These are phyloP conservation scores for Porites australiensis DNA, from an alignment of 64 coral and sea anemone genomes.

Conservation along the genomic window DNA sequence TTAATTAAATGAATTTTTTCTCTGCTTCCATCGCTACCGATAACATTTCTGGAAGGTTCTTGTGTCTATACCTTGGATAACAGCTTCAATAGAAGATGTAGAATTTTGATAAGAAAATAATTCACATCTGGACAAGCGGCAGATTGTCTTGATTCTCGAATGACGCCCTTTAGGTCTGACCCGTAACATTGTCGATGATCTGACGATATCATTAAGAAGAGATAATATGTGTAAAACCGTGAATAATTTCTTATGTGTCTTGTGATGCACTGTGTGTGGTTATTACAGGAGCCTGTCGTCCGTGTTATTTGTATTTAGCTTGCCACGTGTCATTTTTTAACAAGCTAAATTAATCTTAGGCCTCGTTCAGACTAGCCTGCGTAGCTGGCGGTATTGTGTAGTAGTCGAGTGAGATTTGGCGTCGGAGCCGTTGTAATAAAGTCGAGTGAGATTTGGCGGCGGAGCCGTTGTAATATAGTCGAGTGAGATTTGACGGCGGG, in stretches of 20 bases:
- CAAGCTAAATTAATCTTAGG: too few relatives aligned
- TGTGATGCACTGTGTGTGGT: background rate
- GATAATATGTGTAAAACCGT: background rate
- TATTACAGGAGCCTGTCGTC: background rate
- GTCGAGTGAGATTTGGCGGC: too few relatives aligned
- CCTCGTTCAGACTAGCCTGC: too few relatives aligned
- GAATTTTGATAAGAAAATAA: background rate
- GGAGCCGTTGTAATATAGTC: too few relatives aligned
- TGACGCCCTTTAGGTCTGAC: conserved; percentile 9
- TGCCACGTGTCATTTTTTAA: too few relatives aligned
- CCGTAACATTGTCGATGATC: background rate
- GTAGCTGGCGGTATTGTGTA: too few relatives aligned
- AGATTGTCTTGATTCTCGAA: background rate
- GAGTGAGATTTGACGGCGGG: too few relatives aligned
- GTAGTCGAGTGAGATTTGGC: too few relatives aligned
- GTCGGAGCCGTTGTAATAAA: too few relatives aligned
- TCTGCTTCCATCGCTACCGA: background rate
- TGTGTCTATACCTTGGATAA: background rate
- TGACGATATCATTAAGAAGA: conserved; percentile 25
- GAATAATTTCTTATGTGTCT: background rate
- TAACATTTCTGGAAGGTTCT: conserved; percentile 5
- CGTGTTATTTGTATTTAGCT: too few relatives aligned
- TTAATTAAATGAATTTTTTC: background rate
- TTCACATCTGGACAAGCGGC: conserved; percentile 20
- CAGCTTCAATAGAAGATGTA: background rate